These are phyloP conservation scores for Carassius gibelio DNA, from an alignment of 2,113 vertebrate genomes.

Conservation along the genomic window DNA sequence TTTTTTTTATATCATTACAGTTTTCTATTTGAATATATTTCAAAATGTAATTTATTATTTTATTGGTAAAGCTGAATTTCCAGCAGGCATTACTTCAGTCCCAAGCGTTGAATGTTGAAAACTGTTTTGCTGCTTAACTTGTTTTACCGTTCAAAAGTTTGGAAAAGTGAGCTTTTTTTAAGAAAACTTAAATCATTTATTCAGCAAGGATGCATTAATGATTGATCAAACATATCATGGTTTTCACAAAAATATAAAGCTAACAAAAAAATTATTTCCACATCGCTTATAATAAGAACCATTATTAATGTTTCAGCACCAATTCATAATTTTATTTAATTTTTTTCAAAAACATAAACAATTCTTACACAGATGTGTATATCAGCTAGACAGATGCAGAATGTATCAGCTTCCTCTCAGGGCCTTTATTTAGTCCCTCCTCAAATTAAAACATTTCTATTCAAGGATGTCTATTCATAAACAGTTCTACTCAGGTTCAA, in stretches of 20 bases:
- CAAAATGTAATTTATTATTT: background rate
- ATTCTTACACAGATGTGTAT: background rate
- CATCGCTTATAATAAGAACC: background rate
- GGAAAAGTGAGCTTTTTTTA: too few relatives aligned
- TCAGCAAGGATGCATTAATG: background rate
- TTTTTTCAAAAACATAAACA: background rate
- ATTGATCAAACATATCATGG: background rate
- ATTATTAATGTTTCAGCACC: background rate
- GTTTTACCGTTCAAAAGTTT: background rate
- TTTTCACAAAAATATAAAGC: background rate
- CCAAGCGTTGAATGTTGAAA: background rate
- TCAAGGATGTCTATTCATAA: constrained; percentile 23
- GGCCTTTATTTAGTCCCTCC: constrained; percentile 3
- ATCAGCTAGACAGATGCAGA: background rate
- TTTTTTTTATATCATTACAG: background rate
- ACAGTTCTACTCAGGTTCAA: constrained; percentile 15
- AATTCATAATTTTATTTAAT: background rate
- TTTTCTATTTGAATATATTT: background rate
- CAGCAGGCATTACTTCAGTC: background rate
- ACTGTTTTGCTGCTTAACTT: background rate
- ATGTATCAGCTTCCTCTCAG: background rate
- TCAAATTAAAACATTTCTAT: constrained; percentile 25
- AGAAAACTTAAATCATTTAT: background rate
- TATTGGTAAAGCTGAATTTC: background rate
- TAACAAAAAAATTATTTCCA: background rate